Evolutionary conservation across 64 coral and sea anemone genomes (phyloP).

Genomic region (Montipora cactus): DNA sequence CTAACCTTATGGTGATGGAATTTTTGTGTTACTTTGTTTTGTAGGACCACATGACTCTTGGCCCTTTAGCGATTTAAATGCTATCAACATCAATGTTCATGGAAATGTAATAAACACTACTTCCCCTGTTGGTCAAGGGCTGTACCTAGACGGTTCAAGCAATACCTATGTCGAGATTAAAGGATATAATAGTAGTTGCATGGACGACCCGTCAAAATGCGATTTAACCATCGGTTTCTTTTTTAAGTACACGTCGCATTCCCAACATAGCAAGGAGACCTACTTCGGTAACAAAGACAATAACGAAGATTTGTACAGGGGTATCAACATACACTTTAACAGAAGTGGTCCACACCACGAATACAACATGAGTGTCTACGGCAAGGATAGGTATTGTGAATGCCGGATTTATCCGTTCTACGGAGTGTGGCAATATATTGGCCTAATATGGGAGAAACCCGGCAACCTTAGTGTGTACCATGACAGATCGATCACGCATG

Average conservation of each 20-base stretch:
- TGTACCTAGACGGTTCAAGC: background rate
- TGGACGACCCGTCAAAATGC: background rate
- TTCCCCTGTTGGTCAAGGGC: background rate
- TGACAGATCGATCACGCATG: background rate
- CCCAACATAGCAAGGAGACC: background rate
- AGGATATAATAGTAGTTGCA: background rate
- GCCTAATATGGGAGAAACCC: slow-evolving; percentile 11
- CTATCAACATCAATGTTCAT: background rate
- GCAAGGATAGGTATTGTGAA: background rate
- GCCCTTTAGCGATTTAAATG: background rate
- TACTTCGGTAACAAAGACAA: slow-evolving; percentile 15
- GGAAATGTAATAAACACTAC: background rate
- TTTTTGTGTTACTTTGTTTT: background rate
- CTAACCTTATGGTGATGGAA: too few relatives aligned
- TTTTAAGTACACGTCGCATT: background rate
- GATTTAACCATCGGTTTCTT: slow-evolving; percentile 24
- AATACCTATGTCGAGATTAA: background rate
- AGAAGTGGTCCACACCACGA: background rate
- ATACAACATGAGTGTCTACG: background rate
- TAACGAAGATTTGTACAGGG: background rate
- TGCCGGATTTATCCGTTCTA: background rate
- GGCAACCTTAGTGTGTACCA: background rate
- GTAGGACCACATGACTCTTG: background rate
- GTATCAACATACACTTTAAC: slow-evolving; percentile 5
- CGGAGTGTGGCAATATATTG: background rate